phyloP scores from a whole-genome alignment of 1,140 invertebrate genomes.

The Pomacea maculata region DNA sequence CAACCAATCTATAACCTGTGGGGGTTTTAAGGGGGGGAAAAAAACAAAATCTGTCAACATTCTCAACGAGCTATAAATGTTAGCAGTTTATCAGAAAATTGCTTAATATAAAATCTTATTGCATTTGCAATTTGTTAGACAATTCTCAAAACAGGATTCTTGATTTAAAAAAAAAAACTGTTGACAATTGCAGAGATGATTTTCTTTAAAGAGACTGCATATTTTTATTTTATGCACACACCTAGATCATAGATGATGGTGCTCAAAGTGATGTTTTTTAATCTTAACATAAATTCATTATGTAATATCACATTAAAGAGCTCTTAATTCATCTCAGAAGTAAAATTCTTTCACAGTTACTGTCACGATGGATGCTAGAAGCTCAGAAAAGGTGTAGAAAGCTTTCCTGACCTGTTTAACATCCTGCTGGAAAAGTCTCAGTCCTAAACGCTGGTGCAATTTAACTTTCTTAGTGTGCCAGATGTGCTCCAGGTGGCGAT shows the following conservation, averaged over 20 bases:
- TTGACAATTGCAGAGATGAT: too few relatives aligned
- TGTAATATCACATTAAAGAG: too few relatives aligned
- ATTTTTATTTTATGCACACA: too few relatives aligned
- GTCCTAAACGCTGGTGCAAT: conserved; percentile 90
- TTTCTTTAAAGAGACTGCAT: too few relatives aligned
- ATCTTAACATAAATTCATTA: too few relatives aligned
- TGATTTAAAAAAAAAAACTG: too few relatives aligned
- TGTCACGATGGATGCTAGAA: too few relatives aligned
- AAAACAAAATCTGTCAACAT: background rate
- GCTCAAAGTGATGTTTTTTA: too few relatives aligned
- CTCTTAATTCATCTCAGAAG: too few relatives aligned
- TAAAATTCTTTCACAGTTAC: too few relatives aligned
- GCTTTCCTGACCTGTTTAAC: conserved; percentile 70
- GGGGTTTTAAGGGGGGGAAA: conserved; percentile 17
- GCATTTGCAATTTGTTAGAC: background rate
- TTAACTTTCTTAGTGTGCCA: conserved; percentile 95
- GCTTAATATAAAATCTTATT: background rate
- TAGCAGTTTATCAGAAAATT: background rate
- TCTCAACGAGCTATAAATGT: background rate
- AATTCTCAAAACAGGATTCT: too few relatives aligned
- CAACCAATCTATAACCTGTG: conserved; percentile 93
- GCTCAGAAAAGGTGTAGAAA: background rate
- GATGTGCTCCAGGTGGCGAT: conserved; percentile 88
- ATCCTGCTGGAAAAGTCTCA: conserved; percentile 94
- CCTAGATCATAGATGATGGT: too few relatives aligned